Conservation (phyloP, 30 jellyfish, hydroid and myxozoan species). For the Aurelia coerulea region DNA sequence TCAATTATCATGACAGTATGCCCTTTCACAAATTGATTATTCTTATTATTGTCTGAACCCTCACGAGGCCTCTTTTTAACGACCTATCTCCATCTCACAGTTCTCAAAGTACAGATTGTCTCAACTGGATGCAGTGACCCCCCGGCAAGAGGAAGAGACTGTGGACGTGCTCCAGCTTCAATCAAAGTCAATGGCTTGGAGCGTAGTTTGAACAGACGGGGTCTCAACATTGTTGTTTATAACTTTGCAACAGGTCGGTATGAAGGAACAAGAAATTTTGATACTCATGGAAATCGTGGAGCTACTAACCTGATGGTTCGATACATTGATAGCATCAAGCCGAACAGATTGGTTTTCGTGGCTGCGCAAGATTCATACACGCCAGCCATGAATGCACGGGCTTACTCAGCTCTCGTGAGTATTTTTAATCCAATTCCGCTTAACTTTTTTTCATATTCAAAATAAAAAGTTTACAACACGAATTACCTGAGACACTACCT, state of each 20-base stretch:
- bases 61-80: too few species aligned
- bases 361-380: slow-evolving; percentile 43
- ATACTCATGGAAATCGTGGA: slow-evolving; percentile 35
- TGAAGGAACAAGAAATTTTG: slow-evolving; percentile 1
- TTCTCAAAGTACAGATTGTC: slow-evolving; percentile 27
- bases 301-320: slow-evolving; percentile 29
- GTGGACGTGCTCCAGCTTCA: slow-evolving; percentile 39
- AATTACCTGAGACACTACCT: too few species aligned
- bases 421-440: background rate
- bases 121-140: slow-evolving; percentile 62
- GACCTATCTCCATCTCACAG: slow-evolving; percentile 2
- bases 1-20: too few species aligned
- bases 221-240: slow-evolving; percentile 54
- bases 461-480: background rate
- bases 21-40: too few species aligned
- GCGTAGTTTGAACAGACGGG: slow-evolving; percentile 46
- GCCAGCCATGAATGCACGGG: slow-evolving; percentile 29
- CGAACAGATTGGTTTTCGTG: slow-evolving; percentile 52
- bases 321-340: slow-evolving; percentile 27
- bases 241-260: slow-evolving; percentile 37
- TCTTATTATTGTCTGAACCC: too few species aligned
- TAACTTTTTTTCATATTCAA: background rate
- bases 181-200: slow-evolving; percentile 70
- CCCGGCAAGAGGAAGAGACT: slow-evolving; percentile 30
- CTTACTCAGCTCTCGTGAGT: slow-evolving; percentile 66